Percentiles rank a stretch among this genome's conserved stretches.
These are phyloP conservation scores for Itoplectis maculator DNA, from an alignment of 2,888 invertebrate species.

Conservation along the genomic window DNA sequence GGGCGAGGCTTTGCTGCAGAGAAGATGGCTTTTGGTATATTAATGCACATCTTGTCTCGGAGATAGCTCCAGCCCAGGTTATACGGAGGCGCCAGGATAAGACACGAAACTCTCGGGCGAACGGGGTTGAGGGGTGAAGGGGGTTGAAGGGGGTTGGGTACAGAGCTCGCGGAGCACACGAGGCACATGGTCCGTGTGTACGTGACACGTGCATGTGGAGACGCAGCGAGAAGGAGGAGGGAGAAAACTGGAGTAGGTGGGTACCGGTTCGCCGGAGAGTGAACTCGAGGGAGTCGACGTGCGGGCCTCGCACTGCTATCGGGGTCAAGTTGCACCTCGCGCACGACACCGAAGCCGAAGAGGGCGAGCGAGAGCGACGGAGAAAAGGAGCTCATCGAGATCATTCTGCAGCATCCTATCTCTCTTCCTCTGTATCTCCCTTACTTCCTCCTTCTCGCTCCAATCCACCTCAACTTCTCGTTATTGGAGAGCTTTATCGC, in stretches of 20 bases:
- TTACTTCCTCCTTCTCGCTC: background rate
- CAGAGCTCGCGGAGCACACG: background rate
- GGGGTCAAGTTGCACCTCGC: slow-evolving; percentile 61
- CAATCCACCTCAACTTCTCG: slow-evolving; percentile 23
- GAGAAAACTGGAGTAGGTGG: slow-evolving; percentile 51
- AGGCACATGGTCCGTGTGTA: background rate
- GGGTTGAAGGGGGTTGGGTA: no score
- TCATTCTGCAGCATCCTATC: slow-evolving; percentile 11
- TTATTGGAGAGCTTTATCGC: slow-evolving; percentile 32
- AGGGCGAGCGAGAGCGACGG: no score
- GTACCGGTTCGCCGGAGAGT: slow-evolving; percentile 47
- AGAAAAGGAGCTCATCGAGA: background rate
- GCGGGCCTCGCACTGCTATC: slow-evolving; percentile 44
- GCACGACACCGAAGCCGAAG: slow-evolving; percentile 26
- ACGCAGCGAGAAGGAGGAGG: slow-evolving; percentile 10
- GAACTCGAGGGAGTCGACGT: slow-evolving; percentile 46
- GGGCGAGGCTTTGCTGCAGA: slow-evolving; percentile 24
- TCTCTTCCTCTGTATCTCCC: background rate
- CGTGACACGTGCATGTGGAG: background rate
- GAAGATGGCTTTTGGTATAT: slow-evolving; percentile 57
- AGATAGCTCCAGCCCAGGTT: slow-evolving; percentile 47
- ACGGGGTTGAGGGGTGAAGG: no score
- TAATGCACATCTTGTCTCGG: slow-evolving; percentile 53
- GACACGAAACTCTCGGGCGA: slow-evolving; percentile 34
- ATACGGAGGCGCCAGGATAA: slow-evolving; percentile 45